These are phyloP conservation scores for Sesamia inferens DNA, from an alignment of 2,888 invertebrate genomes.

Conservation along the genomic window DNA sequence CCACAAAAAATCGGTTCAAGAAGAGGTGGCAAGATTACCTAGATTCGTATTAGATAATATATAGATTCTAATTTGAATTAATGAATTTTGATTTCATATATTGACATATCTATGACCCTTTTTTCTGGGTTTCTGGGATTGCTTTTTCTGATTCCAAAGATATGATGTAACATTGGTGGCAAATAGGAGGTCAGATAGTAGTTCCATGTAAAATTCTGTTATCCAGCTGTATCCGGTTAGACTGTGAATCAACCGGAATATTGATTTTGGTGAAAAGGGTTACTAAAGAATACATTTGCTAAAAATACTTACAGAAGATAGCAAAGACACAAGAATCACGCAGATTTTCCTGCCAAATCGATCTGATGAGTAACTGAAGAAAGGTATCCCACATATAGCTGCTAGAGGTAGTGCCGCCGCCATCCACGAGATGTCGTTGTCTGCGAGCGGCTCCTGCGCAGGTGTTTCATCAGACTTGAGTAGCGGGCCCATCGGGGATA, in stretches of 20 bases:
- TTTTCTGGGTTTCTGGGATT: neutral
- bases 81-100: too few relatives aligned
- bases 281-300: neutral
- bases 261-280: neutral
- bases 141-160: neutral
- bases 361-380: slow-evolving; percentile 86
- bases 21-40: too few relatives aligned
- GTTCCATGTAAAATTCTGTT: too few relatives aligned
- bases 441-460: slow-evolving; percentile 74
- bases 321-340: slow-evolving; percentile 85
- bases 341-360: slow-evolving; percentile 85
- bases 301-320: slow-evolving; percentile 84
- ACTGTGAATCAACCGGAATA: too few relatives aligned
- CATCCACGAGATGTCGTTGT: slow-evolving; percentile 84
- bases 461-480: slow-evolving; percentile 78
- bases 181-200: too few relatives aligned
- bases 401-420: slow-evolving; percentile 87
- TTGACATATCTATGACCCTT: too few relatives aligned
- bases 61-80: too few relatives aligned
- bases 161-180: neutral
- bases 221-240: too few relatives aligned
- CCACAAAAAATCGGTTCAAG: too few relatives aligned
- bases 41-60: too few relatives aligned
- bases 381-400: slow-evolving; percentile 86
- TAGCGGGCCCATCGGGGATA: slow-evolving; percentile 85